A percentile compares a stretch with the other conserved stretches of the same genome.
Conservation (phyloP, 1,140 invertebrate genomes). For the Drosophila triauraria region DNA sequence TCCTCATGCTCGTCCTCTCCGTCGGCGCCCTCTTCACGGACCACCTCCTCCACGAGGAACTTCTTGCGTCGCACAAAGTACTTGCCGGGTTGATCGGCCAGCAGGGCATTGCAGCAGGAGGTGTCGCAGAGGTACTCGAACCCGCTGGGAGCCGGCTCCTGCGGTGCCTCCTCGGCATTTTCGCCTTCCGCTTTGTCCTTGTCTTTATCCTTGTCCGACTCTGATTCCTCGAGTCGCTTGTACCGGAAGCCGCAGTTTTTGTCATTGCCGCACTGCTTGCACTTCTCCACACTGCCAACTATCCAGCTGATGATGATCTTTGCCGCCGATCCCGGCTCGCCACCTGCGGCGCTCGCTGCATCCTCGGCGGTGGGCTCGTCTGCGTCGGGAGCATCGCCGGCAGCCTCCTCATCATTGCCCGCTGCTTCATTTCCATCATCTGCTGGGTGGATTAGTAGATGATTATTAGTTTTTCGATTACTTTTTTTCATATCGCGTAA, state of each 20-base stretch:
- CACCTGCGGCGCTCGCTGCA: constrained; percentile 19
- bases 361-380: constrained; percentile 72
- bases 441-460: background rate
- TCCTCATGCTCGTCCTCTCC: constrained; percentile 48
- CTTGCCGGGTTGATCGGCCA: constrained; percentile 78
- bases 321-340: constrained; percentile 44
- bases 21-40: constrained; percentile 22
- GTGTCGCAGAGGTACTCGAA: constrained; percentile 84
- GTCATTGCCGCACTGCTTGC: constrained; percentile 64
- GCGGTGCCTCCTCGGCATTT: constrained; percentile 1
- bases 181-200: constrained; percentile 6
- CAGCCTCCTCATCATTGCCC: constrained; percentile 54
- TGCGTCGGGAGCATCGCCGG: constrained; percentile 57
- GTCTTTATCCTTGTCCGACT: constrained; percentile 27
- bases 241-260: constrained; percentile 76
- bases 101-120: constrained; percentile 82
- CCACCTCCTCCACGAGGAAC: constrained; percentile 76
- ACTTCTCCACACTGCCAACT: constrained; percentile 66
- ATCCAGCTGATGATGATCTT: constrained; percentile 80
- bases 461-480: background rate
- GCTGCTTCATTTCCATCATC: constrained; percentile 17
- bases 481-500: no score
- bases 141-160: constrained; percentile 1
- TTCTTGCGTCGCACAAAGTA: constrained; percentile 85
- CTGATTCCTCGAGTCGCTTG: constrained; percentile 48